phyloP scores from a whole-genome alignment of 2,888 invertebrate genomes.

The Drosophila prolongata region DNA sequence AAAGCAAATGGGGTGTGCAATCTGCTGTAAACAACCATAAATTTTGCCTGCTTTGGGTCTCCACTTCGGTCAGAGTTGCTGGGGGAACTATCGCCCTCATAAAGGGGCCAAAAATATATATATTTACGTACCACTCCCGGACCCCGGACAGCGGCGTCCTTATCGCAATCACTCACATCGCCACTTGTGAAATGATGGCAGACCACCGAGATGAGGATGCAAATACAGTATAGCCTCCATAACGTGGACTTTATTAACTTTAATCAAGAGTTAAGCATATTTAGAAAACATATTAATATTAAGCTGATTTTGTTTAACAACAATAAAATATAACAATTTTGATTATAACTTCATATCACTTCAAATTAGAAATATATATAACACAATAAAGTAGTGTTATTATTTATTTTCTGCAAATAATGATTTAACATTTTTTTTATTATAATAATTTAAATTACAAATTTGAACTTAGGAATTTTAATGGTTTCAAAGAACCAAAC shows the following conservation, averaged over 20 bases:
- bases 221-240: constrained; percentile 3
- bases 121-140: constrained; percentile 3
- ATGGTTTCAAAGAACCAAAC: too few relatives aligned
- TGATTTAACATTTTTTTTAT: too few relatives aligned
- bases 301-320: too few relatives aligned
- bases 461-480: too few relatives aligned
- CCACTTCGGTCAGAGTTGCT: constrained; percentile 22
- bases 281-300: too few relatives aligned
- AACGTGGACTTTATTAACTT: background rate
- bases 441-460: too few relatives aligned
- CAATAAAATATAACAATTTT: too few relatives aligned
- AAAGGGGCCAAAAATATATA: constrained; percentile 31
- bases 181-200: constrained; percentile 70
- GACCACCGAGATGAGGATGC: constrained; percentile 27
- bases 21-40: constrained; percentile 81
- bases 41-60: constrained; percentile 54
- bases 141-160: constrained; percentile 50
- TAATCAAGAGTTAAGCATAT: background rate
- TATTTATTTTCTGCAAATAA: too few relatives aligned
- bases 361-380: too few relatives aligned
- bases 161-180: constrained; percentile 77
- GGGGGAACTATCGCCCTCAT: constrained; percentile 61
- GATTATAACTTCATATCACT: too few relatives aligned
- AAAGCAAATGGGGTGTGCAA: constrained; percentile 82
- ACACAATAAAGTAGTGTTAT: too few relatives aligned